Base-by-base conservation (phyloP, 2,113 vertebrate species). In the Hylia prasina region DNA sequence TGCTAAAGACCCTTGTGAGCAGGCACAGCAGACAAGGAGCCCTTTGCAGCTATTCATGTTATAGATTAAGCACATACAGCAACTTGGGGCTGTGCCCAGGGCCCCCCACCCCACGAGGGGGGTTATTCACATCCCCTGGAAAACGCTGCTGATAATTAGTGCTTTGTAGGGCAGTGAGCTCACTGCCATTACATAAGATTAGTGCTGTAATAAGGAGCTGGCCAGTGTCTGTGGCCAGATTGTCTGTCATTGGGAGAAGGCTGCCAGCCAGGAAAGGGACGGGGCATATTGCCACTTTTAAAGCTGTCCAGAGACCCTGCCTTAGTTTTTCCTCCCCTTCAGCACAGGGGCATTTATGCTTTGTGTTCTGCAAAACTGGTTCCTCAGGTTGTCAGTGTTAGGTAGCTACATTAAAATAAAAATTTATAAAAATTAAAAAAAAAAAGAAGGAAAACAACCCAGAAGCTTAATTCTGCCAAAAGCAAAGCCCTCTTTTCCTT, bases 71-170 rank as follows among this genome's bases (percentile, higher is more conserved):
- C 33, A 25, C 90, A 92, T 92, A 90, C 45, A 84, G 85, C 94
- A 94, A 87, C 39, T 53, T 69, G 75, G 83, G 94, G 87, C 90
- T 78, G 76, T 90, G 97, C 97, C 68, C 66, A 78, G 93, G 95
- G 90, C 92, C 95, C 90, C 96, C 57, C 2, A 13, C 96, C 97
- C 97, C 97, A 92, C 85, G 70, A 97, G 69, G 90, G 72, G 94
- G 93, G 96, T 76, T 96, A 94, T 96, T 97, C 93, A 97, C 89
- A 96, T 94, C 96, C 96, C 97, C 94, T 95, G 94, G 97, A 97
- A 98, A 98, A 97, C 69, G 82, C 97, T 97, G 96, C 84, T 97
- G 98, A 97, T 98, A 98, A 98, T 98, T 97, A 97, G 96, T 80
- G 96, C 97, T 98, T 97, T 98, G 97, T 96, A 71, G 75, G 94